phyloP scores from a whole-genome alignment of 2,797 vertebrate species.

The Pantherophis vulpinus region DNA sequence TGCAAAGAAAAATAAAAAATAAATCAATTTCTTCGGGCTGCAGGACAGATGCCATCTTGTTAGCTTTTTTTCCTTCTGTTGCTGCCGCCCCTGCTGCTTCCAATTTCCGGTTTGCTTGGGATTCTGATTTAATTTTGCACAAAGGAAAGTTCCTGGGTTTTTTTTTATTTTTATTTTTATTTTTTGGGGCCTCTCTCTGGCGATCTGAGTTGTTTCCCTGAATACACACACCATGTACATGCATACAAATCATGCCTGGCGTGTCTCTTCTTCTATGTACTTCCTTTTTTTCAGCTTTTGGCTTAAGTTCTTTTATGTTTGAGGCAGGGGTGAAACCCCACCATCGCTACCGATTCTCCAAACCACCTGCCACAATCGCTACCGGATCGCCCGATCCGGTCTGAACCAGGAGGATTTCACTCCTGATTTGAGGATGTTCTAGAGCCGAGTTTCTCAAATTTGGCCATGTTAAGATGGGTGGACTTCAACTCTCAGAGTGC shows the following conservation, averaged over 20 bases:
- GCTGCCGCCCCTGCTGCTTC: not conserved
- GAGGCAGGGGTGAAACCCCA: too few relatives aligned
- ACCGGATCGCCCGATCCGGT: too few relatives aligned
- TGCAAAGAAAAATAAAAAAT: not conserved
- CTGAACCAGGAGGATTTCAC: too few relatives aligned
- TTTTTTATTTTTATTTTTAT: not conserved
- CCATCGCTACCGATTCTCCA: too few relatives aligned
- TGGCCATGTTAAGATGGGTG: not conserved
- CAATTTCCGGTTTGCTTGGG: slow-evolving; percentile 25
- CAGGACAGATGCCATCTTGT: not conserved
- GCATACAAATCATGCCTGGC: not conserved
- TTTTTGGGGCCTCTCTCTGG: not conserved
- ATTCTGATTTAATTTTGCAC: not conserved
- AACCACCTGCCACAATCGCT: too few relatives aligned
- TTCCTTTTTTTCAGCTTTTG: not conserved
- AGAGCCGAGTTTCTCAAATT: not conserved
- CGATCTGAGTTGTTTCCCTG: too few relatives aligned
- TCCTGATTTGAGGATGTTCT: not conserved
- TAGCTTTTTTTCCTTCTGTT: accelerated
- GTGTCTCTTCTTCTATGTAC: too few relatives aligned
- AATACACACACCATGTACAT: too few relatives aligned
- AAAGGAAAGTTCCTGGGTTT: not conserved
- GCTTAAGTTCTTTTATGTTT: not conserved
- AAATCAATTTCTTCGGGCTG: not conserved
- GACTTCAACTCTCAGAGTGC: too few relatives aligned